Percentiles rank a stretch among this genome's conserved stretches.
phyloP scores from a whole-genome alignment of 2,888 invertebrate species.

The Cephonodes hylas region DNA sequence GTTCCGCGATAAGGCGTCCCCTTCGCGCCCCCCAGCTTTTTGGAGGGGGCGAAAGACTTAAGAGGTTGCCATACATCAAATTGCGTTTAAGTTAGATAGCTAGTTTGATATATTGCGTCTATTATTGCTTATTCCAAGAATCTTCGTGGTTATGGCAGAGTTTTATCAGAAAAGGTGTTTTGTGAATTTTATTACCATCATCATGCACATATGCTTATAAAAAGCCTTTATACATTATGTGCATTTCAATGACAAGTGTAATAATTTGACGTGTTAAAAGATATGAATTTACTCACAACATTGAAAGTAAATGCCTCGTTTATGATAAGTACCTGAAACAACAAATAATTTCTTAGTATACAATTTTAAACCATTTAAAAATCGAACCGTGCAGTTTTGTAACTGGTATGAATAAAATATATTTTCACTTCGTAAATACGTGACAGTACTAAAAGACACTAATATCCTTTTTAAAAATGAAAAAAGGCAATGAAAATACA shows the following conservation, averaged over 20 bases:
- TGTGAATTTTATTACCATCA: background rate
- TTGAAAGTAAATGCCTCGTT: too few relatives aligned
- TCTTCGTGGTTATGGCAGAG: conserved; percentile 42
- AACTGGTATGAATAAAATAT: background rate
- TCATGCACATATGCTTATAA: background rate
- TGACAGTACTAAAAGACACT: background rate
- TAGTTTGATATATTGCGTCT: conserved; percentile 77
- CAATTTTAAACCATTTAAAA: background rate
- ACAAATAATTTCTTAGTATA: background rate
- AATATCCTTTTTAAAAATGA: background rate
- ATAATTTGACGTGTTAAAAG: too few relatives aligned
- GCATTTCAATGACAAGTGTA: too few relatives aligned
- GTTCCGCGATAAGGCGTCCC: conserved; percentile 75
- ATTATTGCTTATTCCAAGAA: conserved; percentile 76
- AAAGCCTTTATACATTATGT: background rate
- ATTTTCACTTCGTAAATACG: conserved; percentile 11
- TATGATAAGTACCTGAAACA: conserved; percentile 1
- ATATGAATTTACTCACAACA: too few relatives aligned
- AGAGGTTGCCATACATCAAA: conserved; percentile 78
- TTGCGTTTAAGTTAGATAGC: conserved; percentile 79
- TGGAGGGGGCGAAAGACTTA: conserved; percentile 70
- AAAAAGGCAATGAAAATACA: background rate
- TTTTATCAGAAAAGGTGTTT: background rate
- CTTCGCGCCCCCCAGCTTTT: conserved; percentile 53
- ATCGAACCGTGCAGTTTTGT: background rate